Evolutionary conservation across 2,888 invertebrate genomes (phyloP), one percentile per base, ranked within the genome.

Genomic region (Ecliptopera silaceata): DNA sequence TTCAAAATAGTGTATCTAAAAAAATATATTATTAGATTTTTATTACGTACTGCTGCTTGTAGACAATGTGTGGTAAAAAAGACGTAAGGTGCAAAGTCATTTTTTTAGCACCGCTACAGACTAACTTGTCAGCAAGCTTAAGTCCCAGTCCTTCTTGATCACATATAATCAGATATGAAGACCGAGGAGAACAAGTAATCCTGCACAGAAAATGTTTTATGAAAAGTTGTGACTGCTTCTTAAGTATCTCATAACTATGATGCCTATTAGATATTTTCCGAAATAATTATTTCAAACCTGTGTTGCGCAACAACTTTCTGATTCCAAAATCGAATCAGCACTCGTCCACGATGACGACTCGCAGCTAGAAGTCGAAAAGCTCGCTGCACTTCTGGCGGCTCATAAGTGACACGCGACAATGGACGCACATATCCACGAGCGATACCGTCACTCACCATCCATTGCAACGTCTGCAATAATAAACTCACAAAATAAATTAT

Each of bases 371-470:
- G 66, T 0, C 70, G 68, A 59, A 84, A 73, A 0, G 85, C 87
- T 1, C 77, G 73, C 4, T 71, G 3, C 0, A 58, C 75, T 3
- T 82, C 80, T 0, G 60, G 51, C 1, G 80, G 70, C 0, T 64
- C 59, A 48, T 76, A 86, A n/a, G 71, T 67, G 4, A 84, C 74
- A 4, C 80, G 77, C 0, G 83, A 63, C 34, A 87, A 61, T 0
- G 88, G 88, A 2, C 79, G 74, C 20, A 88, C 86, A 57, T 75
- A 79, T 0, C 88, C 88, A 0, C 58, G 64, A 0, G 60, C 56
- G 12, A 88, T 84, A 1, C 87, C 87, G 3, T 82, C 80, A 13
- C 73, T 75, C 17, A 88, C 32, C 61, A 82, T 57, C 3, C 12
- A 15, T 39, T 81, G 84, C 4, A 87, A 49, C 6, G 53, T 61